Evolutionary conservation across 1,140 invertebrate species (phyloP).

Genomic region (Heliconius hewitsoni): DNA sequence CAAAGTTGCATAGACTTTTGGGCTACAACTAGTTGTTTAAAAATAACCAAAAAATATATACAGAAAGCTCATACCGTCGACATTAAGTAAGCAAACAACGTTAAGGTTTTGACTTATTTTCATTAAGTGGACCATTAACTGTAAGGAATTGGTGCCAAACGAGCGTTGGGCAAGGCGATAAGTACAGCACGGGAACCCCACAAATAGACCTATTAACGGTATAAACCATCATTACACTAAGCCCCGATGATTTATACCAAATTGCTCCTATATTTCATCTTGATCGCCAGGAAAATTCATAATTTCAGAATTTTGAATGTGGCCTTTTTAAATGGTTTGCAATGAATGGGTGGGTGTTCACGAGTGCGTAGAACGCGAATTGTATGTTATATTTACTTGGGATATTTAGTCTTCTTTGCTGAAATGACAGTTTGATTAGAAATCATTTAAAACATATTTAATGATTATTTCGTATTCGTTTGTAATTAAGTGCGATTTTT

Average conservation of each 20-base stretch:
- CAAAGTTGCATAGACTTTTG: too few species aligned
- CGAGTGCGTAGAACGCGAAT: background rate
- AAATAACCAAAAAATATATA: background rate
- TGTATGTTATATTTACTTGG: background rate
- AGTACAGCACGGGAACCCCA: constrained; percentile 35
- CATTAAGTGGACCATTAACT: constrained; percentile 9
- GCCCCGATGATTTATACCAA: constrained; percentile 46
- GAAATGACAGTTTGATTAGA: background rate
- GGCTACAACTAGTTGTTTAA: background rate
- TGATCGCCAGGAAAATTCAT: constrained; percentile 7
- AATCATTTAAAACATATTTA: too few species aligned
- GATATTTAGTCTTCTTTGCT: background rate
- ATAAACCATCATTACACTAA: constrained; percentile 49
- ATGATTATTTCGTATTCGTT: too few species aligned
- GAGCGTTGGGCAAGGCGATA: constrained; percentile 40
- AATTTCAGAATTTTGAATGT: constrained; percentile 19
- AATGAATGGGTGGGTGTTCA: background rate
- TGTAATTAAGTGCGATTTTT: too few species aligned
- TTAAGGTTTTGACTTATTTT: constrained; percentile 11
- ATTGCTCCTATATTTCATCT: constrained; percentile 41
- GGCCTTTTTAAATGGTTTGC: background rate
- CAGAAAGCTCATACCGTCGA: background rate
- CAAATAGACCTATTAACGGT: constrained; percentile 40
- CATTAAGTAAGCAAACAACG: background rate
- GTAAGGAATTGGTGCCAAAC: constrained; percentile 8